A percentile compares a stretch with the other conserved stretches of the same genome.
phyloP scores from a whole-genome alignment of 1,140 invertebrate genomes.

The Papilio glaucus region DNA sequence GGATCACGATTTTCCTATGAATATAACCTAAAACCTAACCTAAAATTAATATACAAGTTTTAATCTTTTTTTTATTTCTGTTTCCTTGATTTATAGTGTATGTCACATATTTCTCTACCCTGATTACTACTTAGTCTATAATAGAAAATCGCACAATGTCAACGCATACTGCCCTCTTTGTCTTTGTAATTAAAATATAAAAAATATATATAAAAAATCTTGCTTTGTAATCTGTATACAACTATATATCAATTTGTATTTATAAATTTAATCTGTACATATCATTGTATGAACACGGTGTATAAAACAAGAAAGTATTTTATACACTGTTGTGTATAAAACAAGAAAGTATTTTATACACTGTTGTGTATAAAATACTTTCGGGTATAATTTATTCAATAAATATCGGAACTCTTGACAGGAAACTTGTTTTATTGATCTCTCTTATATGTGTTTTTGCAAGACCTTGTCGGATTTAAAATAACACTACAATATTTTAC shows the following conservation, averaged over 20 bases:
- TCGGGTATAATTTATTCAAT: slow-evolving; percentile 1
- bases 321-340: too few relatives aligned
- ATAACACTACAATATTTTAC: not conserved
- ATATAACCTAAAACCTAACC: too few relatives aligned
- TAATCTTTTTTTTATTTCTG: too few relatives aligned
- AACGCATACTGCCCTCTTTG: slow-evolving; percentile 29
- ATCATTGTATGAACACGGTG: slow-evolving; percentile 17
- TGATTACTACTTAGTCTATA: too few relatives aligned
- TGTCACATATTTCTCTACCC: too few relatives aligned
- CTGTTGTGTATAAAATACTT: too few relatives aligned
- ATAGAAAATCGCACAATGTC: slow-evolving; percentile 22
- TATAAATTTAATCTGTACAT: slow-evolving; percentile 35
- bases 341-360: too few relatives aligned
- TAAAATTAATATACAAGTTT: too few relatives aligned
- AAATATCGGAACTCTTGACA: slow-evolving; percentile 11
- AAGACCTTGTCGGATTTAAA: not conserved
- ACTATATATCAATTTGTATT: slow-evolving; percentile 29
- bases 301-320: too few relatives aligned
- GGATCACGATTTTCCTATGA: too few relatives aligned
- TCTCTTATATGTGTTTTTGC: too few relatives aligned
- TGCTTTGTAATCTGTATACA: slow-evolving; percentile 36
- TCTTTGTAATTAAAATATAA: slow-evolving; percentile 24
- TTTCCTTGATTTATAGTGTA: too few relatives aligned
- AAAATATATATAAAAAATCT: slow-evolving; percentile 6
- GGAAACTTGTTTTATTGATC: not conserved